phyloP scores from a whole-genome alignment of 2,797 vertebrate genomes.

The Epinephelus awoara region DNA sequence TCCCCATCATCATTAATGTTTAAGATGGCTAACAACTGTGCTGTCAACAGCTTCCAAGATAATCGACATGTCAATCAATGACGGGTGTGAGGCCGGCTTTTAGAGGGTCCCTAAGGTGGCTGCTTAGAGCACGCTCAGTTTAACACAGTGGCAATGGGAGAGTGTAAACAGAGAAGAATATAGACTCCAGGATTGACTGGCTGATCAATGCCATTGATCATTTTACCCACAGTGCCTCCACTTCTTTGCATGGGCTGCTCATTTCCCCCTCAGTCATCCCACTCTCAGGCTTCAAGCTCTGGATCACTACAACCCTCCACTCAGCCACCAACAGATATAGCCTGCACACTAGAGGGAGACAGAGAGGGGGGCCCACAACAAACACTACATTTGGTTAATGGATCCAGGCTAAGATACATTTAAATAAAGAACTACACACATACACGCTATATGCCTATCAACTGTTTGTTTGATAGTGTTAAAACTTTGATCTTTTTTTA shows the following conservation, averaged over 20 bases:
- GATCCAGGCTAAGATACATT: not conserved
- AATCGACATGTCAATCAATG: slow-evolving; percentile 88
- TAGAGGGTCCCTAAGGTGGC: slow-evolving; percentile 84
- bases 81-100: slow-evolving; percentile 77
- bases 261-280: slow-evolving; percentile 68
- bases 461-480: not conserved
- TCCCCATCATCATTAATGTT: slow-evolving; percentile 78
- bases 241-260: slow-evolving; percentile 82
- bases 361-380: slow-evolving; percentile 67
- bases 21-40: slow-evolving; percentile 79
- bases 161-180: slow-evolving; percentile 86
- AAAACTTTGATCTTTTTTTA: not conserved
- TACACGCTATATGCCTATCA: not conserved
- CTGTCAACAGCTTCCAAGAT: slow-evolving; percentile 84
- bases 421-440: not conserved
- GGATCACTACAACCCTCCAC: slow-evolving; percentile 54
- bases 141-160: slow-evolving; percentile 81
- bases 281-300: slow-evolving; percentile 47
- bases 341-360: slow-evolving; percentile 82
- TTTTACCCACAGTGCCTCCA: slow-evolving; percentile 68
- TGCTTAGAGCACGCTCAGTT: slow-evolving; percentile 84
- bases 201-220: slow-evolving; percentile 89
- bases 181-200: slow-evolving; percentile 82
- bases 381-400: slow-evolving; percentile 32
- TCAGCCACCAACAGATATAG: slow-evolving; percentile 60